These are phyloP conservation scores for Ictalurus punctatus DNA, from an alignment of 2,113 vertebrate genomes.

Conservation along the genomic window DNA sequence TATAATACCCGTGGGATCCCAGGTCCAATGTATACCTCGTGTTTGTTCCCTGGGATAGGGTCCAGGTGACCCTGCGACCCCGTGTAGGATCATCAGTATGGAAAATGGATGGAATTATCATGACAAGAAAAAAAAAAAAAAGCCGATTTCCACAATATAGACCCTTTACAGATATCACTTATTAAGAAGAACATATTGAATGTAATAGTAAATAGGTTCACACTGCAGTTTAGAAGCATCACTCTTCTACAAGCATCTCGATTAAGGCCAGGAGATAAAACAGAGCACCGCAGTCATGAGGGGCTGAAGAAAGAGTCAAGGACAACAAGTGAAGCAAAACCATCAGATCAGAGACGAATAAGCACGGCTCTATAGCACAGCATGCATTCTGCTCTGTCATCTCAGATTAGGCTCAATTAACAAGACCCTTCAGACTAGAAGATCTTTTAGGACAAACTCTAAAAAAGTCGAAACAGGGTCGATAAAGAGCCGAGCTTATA, in stretches of 20 bases:
- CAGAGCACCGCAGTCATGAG: not conserved
- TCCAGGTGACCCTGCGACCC: no score
- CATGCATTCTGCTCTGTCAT: not conserved
- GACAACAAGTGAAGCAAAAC: not conserved
- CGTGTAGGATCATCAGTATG: no score
- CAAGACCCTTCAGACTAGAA: not conserved
- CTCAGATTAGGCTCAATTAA: not conserved
- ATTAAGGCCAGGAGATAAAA: slow-evolving; percentile 17
- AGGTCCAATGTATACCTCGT: not conserved
- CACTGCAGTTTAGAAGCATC: not conserved
- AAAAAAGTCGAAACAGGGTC: not conserved
- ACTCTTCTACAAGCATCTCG: not conserved
- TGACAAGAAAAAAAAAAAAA: not conserved
- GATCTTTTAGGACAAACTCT: not conserved
- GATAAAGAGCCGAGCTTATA: not conserved
- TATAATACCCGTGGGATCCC: not conserved
- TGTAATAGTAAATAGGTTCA: not conserved
- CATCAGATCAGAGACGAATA: not conserved
- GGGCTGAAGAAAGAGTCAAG: slow-evolving; percentile 1
- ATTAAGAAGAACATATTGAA: not conserved
- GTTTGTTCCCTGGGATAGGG: no score
- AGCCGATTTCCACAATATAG: not conserved
- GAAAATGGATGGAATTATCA: not conserved
- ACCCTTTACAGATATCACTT: not conserved
- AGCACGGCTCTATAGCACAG: not conserved